Evolutionary conservation across 2,888 invertebrate genomes (phyloP), one percentile per base, ranked within the genome.

Genomic region (Cephalotes varians): DNA sequence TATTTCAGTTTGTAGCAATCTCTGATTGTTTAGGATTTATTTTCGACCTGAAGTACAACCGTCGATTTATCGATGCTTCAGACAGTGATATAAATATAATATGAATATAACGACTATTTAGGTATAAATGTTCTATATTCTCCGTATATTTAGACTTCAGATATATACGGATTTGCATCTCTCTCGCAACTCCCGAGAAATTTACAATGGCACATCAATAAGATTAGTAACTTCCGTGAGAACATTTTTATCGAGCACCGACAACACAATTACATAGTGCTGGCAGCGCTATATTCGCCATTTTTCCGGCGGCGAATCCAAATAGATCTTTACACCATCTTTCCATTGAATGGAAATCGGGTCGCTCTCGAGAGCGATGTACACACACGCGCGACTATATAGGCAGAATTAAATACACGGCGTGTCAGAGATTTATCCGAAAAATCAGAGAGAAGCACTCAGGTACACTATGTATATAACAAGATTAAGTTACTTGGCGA

Each of bases 401-500:
- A 72, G 56, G 44, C 79, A 62, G 76, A 83, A 84, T 83, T 82
- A 62, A 56, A 56, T 67, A 40, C 47, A 49, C 69, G 65, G 71
- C 54, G 74, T 64, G 58, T 81, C 54, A 21, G 74, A 79, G 76
- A 84, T 87, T 91, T 88, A 88, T 87, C 84, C 86, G 90, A 87
- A 91, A 90, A 91, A 92, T 91, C 88, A 89, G 87, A 85, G 83
- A 86, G 87, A 84, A 86, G 89, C 88, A 87, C 85, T 86, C 88
- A 83, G 77, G 85, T 85, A 83, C 86, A 86, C 88, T 88, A 86
- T 86, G 87, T 87, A 88, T 37, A 44, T 56, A 9, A 31, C 67
- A 25, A 44, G 25, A 69, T 56, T 77, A 44, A 77, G 56, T 56
- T 10, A 56, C 44, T 56, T 34, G 69, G 56, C 28, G 31, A 67